A percentile compares a stretch with the other conserved stretches of the same genome.
Evolutionary conservation across 1,140 invertebrate genomes (phyloP).

Genomic region (Oreohelix idahoensis): DNA sequence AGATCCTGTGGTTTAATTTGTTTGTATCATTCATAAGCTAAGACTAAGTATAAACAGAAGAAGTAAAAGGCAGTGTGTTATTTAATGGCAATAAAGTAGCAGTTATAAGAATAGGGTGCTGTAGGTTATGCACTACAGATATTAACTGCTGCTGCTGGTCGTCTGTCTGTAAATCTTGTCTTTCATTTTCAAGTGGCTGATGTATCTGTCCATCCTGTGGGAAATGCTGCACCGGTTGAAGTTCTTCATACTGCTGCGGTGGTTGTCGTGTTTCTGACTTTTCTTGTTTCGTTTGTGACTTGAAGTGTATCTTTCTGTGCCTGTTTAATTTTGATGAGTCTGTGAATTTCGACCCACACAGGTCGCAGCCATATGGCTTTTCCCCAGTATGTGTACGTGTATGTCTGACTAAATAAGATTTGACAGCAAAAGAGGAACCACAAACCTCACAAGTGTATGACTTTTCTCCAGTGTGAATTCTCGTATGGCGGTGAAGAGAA

Average conservation of each 20-base stretch:
- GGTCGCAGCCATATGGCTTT: slow-evolving; percentile 92
- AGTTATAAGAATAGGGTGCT: neutral
- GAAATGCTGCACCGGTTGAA: neutral
- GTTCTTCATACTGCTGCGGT: neutral
- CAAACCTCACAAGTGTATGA: slow-evolving; percentile 87
- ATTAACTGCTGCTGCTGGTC: neutral
- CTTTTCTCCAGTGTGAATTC: slow-evolving; percentile 46
- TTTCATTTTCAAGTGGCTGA: neutral
- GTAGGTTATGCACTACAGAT: neutral
- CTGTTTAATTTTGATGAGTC: slow-evolving; percentile 16
- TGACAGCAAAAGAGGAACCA: slow-evolving; percentile 87
- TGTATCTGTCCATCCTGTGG: neutral
- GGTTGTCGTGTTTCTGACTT: neutral
- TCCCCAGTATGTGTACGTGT: slow-evolving; percentile 95
- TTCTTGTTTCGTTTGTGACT: slow-evolving; percentile 64
- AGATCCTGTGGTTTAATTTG: no score
- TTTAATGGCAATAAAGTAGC: neutral
- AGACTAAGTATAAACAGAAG: neutral
- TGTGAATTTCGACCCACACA: slow-evolving; percentile 75
- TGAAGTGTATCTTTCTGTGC: slow-evolving; percentile 34
- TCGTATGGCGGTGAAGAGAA: slow-evolving; percentile 37
- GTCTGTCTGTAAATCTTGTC: neutral
- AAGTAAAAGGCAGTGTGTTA: neutral
- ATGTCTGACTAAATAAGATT: slow-evolving; percentile 92
- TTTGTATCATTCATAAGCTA: no score